Evolutionary conservation across 2,888 invertebrate species (phyloP).

Genomic region (Neoitamus cyanurus): DNA sequence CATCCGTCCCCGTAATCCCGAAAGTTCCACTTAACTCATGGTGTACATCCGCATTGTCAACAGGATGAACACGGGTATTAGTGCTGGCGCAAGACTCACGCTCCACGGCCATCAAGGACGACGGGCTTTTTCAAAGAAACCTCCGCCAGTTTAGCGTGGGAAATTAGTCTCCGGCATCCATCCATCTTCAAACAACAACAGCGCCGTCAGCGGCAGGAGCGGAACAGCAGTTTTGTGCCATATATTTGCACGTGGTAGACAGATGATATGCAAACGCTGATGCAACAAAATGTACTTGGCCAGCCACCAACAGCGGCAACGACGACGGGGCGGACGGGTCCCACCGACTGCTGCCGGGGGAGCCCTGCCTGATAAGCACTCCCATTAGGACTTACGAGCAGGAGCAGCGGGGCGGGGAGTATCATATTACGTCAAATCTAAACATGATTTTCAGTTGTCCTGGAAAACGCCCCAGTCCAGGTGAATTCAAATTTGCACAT

Average conservation of each 20-base stretch:
- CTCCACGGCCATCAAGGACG: background rate
- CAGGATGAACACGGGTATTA: background rate
- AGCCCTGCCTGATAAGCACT: background rate
- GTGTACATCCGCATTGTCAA: background rate
- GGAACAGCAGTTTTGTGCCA: background rate
- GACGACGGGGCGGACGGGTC: background rate
- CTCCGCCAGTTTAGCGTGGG: background rate
- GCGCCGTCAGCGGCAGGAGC: background rate
- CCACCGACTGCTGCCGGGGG: background rate
- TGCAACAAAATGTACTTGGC: background rate
- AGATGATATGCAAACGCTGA: background rate
- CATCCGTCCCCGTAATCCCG: background rate
- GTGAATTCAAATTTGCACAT: background rate
- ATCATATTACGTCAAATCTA: background rate
- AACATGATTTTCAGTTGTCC: background rate
- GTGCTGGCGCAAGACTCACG: background rate
- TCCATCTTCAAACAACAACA: slow-evolving; percentile 1
- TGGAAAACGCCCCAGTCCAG: background rate
- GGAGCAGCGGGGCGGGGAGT: background rate
- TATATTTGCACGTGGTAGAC: background rate
- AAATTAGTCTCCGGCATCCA: background rate
- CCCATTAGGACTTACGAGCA: background rate
- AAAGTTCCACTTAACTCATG: background rate
- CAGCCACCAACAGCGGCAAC: background rate
- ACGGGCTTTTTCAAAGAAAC: background rate